Percentiles rank a stretch among this genome's conserved stretches.
These are phyloP conservation scores for Laterallus jamaicensis DNA, from an alignment of 2,113 vertebrate genomes.

Conservation along the genomic window DNA sequence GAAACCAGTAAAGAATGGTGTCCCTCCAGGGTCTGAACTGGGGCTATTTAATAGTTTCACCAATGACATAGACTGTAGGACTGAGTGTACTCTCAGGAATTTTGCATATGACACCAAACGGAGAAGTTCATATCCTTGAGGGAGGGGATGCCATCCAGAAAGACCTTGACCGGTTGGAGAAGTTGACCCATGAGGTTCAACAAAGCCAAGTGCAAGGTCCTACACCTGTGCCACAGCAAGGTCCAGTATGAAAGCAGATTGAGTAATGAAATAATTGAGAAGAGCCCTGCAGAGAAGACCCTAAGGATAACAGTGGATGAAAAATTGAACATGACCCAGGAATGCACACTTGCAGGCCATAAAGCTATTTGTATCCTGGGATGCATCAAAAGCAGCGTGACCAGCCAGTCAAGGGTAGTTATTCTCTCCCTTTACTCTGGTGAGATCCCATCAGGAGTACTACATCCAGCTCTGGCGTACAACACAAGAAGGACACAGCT, in stretches of 20 bases:
- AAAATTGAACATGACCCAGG: accelerated
- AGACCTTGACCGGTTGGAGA: neutral
- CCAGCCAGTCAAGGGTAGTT: accelerated
- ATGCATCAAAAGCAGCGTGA: accelerated
- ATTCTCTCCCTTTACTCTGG: neutral
- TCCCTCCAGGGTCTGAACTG: neutral
- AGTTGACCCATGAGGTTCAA: neutral
- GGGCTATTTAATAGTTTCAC: neutral
- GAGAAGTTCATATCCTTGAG: accelerated
- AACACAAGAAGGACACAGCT: accelerated
- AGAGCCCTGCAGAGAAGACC: neutral
- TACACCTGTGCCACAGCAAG: neutral
- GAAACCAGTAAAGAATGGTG: neutral
- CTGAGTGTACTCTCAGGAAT: accelerated
- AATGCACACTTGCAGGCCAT: accelerated
- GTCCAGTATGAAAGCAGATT: accelerated
- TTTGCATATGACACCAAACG: neutral
- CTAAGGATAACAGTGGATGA: accelerated
- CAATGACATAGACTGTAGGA: neutral
- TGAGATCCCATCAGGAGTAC: accelerated
- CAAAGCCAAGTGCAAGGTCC: neutral
- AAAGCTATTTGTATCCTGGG: neutral
- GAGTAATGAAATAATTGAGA: accelerated
- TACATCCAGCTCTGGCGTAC: accelerated
- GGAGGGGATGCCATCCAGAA: neutral